A percentile compares a stretch with the other conserved stretches of the same genome.
phyloP scores from a whole-genome alignment of 1,140 invertebrate species.

The Bombus waltoni region DNA sequence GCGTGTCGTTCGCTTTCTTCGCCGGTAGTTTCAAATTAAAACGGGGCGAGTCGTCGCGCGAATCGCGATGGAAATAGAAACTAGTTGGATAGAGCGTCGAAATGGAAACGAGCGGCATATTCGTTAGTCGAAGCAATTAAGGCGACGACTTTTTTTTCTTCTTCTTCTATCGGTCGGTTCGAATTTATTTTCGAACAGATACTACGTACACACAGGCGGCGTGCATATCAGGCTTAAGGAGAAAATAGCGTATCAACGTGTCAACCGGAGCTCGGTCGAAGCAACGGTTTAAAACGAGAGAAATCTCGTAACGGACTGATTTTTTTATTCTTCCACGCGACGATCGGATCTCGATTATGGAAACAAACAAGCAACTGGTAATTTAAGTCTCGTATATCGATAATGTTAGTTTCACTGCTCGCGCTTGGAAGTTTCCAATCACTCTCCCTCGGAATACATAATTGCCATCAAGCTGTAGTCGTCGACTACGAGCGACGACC shows the following conservation, averaged over 20 bases:
- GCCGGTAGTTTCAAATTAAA: conserved; percentile 7
- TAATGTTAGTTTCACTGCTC: neutral
- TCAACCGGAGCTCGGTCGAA: neutral
- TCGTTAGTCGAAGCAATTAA: neutral
- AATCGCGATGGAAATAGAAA: conserved; percentile 17
- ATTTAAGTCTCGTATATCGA: neutral
- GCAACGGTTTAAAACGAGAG: neutral
- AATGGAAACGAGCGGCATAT: neutral
- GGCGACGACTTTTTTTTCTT: neutral
- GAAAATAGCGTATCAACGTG: neutral
- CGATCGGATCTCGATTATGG: neutral
- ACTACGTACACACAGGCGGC: neutral
- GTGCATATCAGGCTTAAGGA: too few species aligned
- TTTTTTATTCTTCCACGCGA: neutral
- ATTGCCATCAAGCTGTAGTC: neutral
- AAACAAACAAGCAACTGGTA: neutral
- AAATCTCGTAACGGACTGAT: neutral
- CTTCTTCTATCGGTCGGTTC: neutral
- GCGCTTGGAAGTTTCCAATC: neutral
- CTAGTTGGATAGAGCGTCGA: neutral
- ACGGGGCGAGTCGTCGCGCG: neutral
- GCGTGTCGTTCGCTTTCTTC: neutral
- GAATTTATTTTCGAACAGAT: neutral
- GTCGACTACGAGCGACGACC: neutral
- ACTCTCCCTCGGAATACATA: neutral